Percentiles rank a stretch among this genome's conserved stretches.
These are phyloP conservation scores for Benthosema pterotum DNA, from an alignment of 2,797 vertebrate genomes.

Conservation along the genomic window DNA sequence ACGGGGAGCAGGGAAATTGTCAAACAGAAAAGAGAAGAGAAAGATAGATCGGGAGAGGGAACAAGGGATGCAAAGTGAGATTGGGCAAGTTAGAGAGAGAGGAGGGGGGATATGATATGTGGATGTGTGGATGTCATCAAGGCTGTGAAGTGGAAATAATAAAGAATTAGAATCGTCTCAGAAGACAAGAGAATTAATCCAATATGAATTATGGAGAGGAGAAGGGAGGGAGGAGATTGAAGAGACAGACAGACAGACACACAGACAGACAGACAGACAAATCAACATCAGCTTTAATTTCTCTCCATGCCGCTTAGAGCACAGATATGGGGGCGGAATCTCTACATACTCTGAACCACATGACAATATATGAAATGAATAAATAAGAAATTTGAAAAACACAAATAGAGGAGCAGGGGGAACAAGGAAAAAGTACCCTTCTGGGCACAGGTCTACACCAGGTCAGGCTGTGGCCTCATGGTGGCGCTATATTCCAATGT, in stretches of 20 bases:
- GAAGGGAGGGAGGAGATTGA: conserved; percentile 18
- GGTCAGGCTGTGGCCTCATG: too few species aligned
- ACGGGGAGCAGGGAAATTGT: not conserved
- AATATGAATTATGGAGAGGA: conserved; percentile 75
- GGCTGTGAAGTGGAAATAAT: conserved; percentile 82
- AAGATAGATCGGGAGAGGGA: not conserved
- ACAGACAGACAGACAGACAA: conserved; percentile 10
- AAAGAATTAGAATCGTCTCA: conserved; percentile 82
- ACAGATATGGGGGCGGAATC: conserved; percentile 72
- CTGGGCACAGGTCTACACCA: too few species aligned
- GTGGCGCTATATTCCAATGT: too few species aligned
- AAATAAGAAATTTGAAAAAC: conserved; percentile 25
- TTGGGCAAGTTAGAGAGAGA: conserved; percentile 2
- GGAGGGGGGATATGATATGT: conserved; percentile 71
- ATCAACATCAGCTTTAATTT: conserved; percentile 77
- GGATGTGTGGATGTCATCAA: conserved; percentile 79
- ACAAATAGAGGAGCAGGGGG: conserved; percentile 20
- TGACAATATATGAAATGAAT: conserved; percentile 74
- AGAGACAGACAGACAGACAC: not conserved
- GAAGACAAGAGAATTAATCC: conserved; percentile 81
- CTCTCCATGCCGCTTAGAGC: conserved; percentile 70
- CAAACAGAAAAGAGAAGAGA: not conserved
- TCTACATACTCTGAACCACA: conserved; percentile 62
- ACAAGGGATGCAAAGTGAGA: not conserved
- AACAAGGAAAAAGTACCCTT: too few species aligned